phyloP scores from a whole-genome alignment of 2,888 invertebrate species.

The Troides oblongomaculatus region DNA sequence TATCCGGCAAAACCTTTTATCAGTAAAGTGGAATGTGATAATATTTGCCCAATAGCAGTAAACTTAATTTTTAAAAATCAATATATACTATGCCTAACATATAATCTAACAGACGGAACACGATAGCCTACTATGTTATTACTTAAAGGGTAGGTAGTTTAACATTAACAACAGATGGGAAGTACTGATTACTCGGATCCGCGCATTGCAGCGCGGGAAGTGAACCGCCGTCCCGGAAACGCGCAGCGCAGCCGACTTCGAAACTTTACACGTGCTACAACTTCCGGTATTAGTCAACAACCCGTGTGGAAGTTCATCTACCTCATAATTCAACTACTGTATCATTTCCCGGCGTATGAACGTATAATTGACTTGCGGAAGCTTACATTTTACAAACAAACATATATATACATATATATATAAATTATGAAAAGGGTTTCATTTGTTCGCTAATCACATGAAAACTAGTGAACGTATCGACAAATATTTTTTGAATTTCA shows the following conservation, averaged over 20 bases:
- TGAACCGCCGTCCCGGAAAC: constrained; percentile 21
- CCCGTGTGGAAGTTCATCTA: not conserved
- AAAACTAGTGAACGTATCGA: too few species aligned
- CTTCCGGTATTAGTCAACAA: constrained; percentile 13
- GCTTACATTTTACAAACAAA: too few species aligned
- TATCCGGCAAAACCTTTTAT: too few species aligned
- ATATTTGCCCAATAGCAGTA: too few species aligned
- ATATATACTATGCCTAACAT: too few species aligned
- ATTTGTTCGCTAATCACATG: too few species aligned
- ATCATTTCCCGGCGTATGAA: not conserved
- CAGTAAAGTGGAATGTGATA: too few species aligned
- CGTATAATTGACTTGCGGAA: not conserved
- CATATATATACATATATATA: too few species aligned
- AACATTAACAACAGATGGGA: not conserved
- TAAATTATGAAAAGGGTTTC: too few species aligned
- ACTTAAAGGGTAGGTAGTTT: not conserved
- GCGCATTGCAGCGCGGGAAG: constrained; percentile 17
- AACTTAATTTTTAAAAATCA: too few species aligned
- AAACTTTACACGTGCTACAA: constrained; percentile 8
- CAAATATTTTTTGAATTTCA: too few species aligned
- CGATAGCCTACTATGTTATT: not conserved
- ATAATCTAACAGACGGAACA: not conserved
- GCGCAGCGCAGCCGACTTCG: constrained; percentile 2
- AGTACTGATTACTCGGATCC: constrained; percentile 13
- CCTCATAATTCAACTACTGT: not conserved